A percentile compares a stretch with the other conserved stretches of the same genome.
Conservation (phyloP, 2,888 invertebrate genomes). For the Caradrina clavipalpis region DNA sequence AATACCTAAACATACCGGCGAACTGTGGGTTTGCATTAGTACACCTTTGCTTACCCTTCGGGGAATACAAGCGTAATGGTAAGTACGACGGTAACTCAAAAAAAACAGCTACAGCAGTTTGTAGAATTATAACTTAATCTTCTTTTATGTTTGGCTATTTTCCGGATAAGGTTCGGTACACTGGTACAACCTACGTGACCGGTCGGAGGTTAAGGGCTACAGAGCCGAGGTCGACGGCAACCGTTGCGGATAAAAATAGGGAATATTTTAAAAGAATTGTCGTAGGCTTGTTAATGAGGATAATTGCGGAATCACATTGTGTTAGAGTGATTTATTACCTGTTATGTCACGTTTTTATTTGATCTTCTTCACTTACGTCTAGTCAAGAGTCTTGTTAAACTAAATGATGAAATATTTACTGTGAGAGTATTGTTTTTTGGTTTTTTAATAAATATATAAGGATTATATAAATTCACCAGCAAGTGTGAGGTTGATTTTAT, state of each 20-base stretch:
- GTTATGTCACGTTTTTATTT: neutral
- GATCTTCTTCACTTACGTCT: neutral
- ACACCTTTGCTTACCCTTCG: too few relatives aligned
- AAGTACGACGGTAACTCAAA: too few relatives aligned
- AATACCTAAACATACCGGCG: too few relatives aligned
- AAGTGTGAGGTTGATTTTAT: too few relatives aligned
- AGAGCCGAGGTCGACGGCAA: constrained; percentile 27
- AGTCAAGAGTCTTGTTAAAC: neutral
- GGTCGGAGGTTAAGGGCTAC: constrained; percentile 49
- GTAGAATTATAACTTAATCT: constrained; percentile 11
- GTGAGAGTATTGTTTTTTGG: too few relatives aligned
- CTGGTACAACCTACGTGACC: constrained; percentile 48
- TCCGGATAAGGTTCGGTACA: constrained; percentile 28
- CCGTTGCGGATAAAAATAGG: constrained; percentile 18
- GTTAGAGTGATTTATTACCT: constrained; percentile 21
- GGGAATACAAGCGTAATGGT: too few relatives aligned
- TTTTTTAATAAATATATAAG: too few relatives aligned
- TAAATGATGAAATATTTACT: neutral
- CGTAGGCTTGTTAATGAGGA: constrained; percentile 25
- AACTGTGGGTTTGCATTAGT: too few relatives aligned
- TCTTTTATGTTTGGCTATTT: constrained; percentile 15
- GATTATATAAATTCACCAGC: too few relatives aligned
- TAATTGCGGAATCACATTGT: constrained; percentile 28
- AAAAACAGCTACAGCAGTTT: neutral
- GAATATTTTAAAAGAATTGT: constrained; percentile 39